Base-by-base conservation (phyloP, 2,113 vertebrate species). In the Chaetodon trifascialis region DNA sequence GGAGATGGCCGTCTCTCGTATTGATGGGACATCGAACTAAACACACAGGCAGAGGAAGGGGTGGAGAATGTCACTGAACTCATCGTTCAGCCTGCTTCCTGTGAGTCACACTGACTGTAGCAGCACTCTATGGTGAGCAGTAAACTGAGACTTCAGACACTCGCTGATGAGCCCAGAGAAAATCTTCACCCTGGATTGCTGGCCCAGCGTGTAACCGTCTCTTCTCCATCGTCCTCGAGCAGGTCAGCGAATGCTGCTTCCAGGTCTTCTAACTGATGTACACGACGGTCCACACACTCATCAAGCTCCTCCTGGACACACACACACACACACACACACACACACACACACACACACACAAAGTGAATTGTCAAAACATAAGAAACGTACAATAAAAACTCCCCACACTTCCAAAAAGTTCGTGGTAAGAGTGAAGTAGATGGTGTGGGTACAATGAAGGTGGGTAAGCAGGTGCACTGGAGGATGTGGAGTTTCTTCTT, bases 221-320 rank as follows among this genome's bases (percentile, higher is more conserved):
- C 96, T 19, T 97, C 96, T 1, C 95, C 86, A 72, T 99, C 98
- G 10, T 91, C 95, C 46, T 99, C 98, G 65, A 98, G 94, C 25
- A 99, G 92, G 81, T 99, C 98, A 5, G 97, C 97, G 87, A 99
- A 99, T 0, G 95, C 94, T 25, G 96, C 96, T 93, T 99, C 98
- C 75, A 99, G 94, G 71, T 99, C 97, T 93, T 99, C 98, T 47
- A 99, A 90, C 70, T 99, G 98, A 82, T 74, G 97, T 1, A 95
- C 90, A 14, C 97, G 97, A 60, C 79, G 92, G 87, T 98, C 97
- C 19, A 98, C 97, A 87, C 97, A 97, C 86, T 98, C 96, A 36
- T 94, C 76, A 16, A 99, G 92, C 82, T 88, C 90, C 73, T 94
- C 94, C 95, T 96, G 60, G 2, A 86, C 14, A 77, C 51, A 78